A percentile compares a stretch with the other conserved stretches of the same genome.
Conservation (phyloP, 2,888 invertebrate species). For the Parelbella ahira region DNA sequence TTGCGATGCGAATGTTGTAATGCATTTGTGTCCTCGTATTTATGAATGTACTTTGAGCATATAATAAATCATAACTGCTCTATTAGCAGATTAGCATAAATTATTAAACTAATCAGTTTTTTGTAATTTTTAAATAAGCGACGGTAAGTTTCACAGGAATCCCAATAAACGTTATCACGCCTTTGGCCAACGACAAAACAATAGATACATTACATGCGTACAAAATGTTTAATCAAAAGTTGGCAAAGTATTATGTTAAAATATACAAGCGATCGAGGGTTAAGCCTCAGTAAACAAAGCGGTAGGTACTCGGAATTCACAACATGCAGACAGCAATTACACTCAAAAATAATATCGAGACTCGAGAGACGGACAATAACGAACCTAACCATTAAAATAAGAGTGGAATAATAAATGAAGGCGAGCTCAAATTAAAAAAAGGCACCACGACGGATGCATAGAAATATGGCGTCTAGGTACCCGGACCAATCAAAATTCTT, state of each 20-base stretch:
- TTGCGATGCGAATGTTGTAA: too few relatives aligned
- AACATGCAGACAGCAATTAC: slow-evolving; percentile 53
- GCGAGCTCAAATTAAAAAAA: slow-evolving; percentile 48
- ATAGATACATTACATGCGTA: too few relatives aligned
- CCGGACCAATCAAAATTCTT: slow-evolving; percentile 78
- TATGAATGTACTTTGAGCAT: too few relatives aligned
- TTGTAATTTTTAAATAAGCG: too few relatives aligned
- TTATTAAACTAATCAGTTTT: too few relatives aligned
- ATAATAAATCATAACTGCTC: too few relatives aligned
- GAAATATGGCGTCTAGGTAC: slow-evolving; percentile 64
- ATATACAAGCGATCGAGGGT: slow-evolving; percentile 14
- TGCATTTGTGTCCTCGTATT: too few relatives aligned
- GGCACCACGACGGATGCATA: slow-evolving; percentile 65
- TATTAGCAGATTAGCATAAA: too few relatives aligned
- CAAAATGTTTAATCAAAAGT: not conserved
- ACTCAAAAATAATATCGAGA: slow-evolving; percentile 68
- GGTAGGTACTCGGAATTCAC: slow-evolving; percentile 17
- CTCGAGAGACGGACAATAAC: slow-evolving; percentile 62
- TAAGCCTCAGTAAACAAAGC: slow-evolving; percentile 19
- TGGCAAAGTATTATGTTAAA: slow-evolving; percentile 9
- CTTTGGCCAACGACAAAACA: too few relatives aligned
- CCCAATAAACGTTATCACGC: too few relatives aligned
- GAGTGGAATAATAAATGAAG: slow-evolving; percentile 75
- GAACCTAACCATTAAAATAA: slow-evolving; percentile 78
- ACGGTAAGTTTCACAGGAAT: too few relatives aligned